Evolutionary conservation across 2,888 invertebrate genomes (phyloP).

Genomic region (Macaria liturata): DNA sequence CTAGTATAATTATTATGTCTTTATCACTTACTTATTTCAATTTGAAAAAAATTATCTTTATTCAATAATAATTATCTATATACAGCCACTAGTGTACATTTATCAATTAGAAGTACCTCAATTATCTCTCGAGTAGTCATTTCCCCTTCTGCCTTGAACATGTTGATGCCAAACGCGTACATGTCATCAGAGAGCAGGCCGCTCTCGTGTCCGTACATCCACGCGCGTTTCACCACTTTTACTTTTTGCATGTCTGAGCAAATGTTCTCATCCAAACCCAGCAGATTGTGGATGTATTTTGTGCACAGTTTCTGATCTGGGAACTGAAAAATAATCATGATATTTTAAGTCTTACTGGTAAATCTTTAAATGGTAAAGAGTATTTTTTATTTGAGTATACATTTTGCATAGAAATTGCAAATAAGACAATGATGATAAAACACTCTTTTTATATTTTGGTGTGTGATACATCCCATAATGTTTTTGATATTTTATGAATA

Average conservation of each 20-base stretch:
- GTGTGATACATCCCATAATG: too few species aligned
- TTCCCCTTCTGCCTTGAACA: conserved; percentile 62
- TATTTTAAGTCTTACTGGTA: not conserved
- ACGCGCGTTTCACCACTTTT: conserved; percentile 64
- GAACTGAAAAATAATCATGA: conserved; percentile 47
- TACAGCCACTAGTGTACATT: too few species aligned
- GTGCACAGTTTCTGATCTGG: conserved; percentile 67
- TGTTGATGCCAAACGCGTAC: conserved; percentile 69
- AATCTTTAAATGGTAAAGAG: not conserved
- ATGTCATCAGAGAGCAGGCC: conserved; percentile 64
- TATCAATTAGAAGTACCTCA: conserved; percentile 46
- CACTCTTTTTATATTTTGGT: too few species aligned
- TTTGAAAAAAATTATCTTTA: too few species aligned
- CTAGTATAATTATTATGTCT: too few species aligned
- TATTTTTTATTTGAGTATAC: not conserved
- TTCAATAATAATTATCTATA: too few species aligned
- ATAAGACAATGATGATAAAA: too few species aligned
- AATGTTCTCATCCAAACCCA: conserved; percentile 51
- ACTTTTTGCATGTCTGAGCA: conserved; percentile 62
- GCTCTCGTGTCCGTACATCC: conserved; percentile 66
- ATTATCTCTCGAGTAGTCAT: conserved; percentile 52
- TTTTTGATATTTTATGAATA: too few species aligned
- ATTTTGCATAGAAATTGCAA: not conserved
- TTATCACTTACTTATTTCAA: too few species aligned
- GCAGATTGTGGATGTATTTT: conserved; percentile 66